Conservation (phyloP, 2,113 vertebrate genomes). For the Turdus rufiventris region DNA sequence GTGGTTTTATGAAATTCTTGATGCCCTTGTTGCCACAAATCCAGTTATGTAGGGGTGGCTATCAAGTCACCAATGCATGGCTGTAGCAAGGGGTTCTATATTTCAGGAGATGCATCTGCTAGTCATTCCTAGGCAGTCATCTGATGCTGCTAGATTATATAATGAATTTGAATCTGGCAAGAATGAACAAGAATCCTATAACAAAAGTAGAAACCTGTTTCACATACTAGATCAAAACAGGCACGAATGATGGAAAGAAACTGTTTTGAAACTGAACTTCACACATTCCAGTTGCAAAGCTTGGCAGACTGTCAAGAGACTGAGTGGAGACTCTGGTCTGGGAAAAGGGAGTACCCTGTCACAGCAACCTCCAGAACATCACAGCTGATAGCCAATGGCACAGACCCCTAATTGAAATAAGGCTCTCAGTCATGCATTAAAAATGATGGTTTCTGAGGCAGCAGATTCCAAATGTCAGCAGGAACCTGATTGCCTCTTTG, state of each 20-base stretch:
- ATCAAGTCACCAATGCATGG: background rate
- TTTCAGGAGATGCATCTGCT: background rate
- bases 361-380: slow-evolving; percentile 23
- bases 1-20: background rate
- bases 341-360: slow-evolving; percentile 51
- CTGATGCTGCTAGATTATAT: background rate
- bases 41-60: background rate
- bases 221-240: slow-evolving; percentile 49
- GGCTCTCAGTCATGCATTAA: slow-evolving; percentile 6
- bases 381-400: slow-evolving; percentile 40
- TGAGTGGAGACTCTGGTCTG: slow-evolving; percentile 58
- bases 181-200: background rate
- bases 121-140: background rate
- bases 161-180: slow-evolving; percentile 16
- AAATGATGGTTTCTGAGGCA: background rate
- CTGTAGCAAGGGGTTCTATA: background rate
- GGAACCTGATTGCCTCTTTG: background rate
- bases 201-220: slow-evolving; percentile 49
- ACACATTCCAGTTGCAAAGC: slow-evolving; percentile 59
- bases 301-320: slow-evolving; percentile 63
- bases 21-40: background rate
- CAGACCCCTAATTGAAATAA: slow-evolving; percentile 21
- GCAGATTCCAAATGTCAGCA: slow-evolving; percentile 14
- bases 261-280: slow-evolving; percentile 38
- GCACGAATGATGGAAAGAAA: slow-evolving; percentile 44